Evolutionary conservation across 23 tunicate species (phyloP).

Genomic region (Styela clava): DNA sequence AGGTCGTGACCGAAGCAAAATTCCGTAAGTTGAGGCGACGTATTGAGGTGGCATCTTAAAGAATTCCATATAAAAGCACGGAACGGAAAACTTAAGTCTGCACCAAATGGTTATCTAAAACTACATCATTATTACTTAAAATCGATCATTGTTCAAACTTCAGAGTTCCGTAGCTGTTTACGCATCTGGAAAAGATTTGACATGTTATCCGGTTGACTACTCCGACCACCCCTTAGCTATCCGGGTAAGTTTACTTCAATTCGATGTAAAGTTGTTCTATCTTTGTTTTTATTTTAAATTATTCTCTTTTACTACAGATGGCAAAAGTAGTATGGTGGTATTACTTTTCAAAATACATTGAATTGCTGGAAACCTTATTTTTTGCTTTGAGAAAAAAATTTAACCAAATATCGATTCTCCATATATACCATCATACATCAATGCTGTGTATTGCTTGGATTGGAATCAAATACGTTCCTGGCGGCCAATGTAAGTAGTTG

Average conservation of each 20-base stretch:
- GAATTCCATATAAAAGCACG: too few relatives aligned
- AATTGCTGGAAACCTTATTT: conserved; percentile 47
- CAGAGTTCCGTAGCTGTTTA: conserved; percentile 58
- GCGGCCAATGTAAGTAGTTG: conserved; percentile 65
- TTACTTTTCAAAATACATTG: conserved; percentile 65
- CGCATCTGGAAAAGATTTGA: conserved; percentile 32
- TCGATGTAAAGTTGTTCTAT: too few relatives aligned
- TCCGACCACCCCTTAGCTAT: conserved; percentile 30
- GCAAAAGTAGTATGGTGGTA: conserved; percentile 61
- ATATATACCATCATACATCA: conserved; percentile 66
- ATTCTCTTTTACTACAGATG: too few relatives aligned
- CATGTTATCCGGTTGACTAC: conserved; percentile 63
- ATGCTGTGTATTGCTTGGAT: conserved; percentile 65
- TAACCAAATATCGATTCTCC: conserved; percentile 60
- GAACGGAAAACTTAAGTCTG: too few relatives aligned
- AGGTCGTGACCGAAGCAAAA: too few relatives aligned
- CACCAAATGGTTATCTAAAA: too few relatives aligned
- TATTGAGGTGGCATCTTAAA: too few relatives aligned
- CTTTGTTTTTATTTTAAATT: too few relatives aligned
- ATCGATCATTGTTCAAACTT: too few relatives aligned
- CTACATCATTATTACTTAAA: too few relatives aligned
- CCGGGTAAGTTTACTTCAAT: conserved; percentile 42
- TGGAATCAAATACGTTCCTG: conserved; percentile 44
- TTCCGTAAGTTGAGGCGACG: too few relatives aligned
- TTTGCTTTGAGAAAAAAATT: conserved; percentile 70